Percentiles rank a stretch among this genome's conserved stretches.
phyloP scores from a whole-genome alignment of 2,888 invertebrate species.

The Latrodectus hesperus region DNA sequence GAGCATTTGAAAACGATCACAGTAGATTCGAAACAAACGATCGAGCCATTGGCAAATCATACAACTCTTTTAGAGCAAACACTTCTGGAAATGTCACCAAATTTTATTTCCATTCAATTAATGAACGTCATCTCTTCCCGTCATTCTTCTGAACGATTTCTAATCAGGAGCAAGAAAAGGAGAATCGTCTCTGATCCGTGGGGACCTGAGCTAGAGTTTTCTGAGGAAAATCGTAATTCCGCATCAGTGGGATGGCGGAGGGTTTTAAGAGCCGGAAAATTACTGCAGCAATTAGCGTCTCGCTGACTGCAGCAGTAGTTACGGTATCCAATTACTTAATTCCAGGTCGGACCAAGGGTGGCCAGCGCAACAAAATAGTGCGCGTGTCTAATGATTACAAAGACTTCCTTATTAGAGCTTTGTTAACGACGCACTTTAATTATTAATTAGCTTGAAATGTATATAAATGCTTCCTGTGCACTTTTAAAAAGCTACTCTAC shows the following conservation, averaged over 20 bases:
- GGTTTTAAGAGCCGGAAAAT: not conserved
- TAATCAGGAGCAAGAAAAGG: not conserved
- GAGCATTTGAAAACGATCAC: too few relatives aligned
- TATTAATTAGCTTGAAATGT: not conserved
- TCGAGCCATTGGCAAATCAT: too few relatives aligned
- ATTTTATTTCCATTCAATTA: too few relatives aligned
- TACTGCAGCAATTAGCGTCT: not conserved
- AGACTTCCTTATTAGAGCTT: not conserved
- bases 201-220: not conserved
- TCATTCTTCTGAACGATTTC: too few relatives aligned
- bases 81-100: too few relatives aligned
- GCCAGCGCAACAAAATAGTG: conserved; percentile 18
- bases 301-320: not conserved
- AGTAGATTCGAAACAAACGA: too few relatives aligned
- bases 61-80: too few relatives aligned
- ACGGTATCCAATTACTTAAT: conserved; percentile 40
- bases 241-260: not conserved
- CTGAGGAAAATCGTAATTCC: not conserved
- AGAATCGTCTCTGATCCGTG: not conserved
- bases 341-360: not conserved
- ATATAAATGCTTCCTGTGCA: not conserved
- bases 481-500: not conserved
- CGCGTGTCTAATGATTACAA: conserved; percentile 34
- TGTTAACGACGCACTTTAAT: not conserved
- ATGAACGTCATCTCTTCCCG: too few relatives aligned